Base-by-base conservation (phyloP, 2,888 invertebrate species). In the Luffia ferchaultella region DNA sequence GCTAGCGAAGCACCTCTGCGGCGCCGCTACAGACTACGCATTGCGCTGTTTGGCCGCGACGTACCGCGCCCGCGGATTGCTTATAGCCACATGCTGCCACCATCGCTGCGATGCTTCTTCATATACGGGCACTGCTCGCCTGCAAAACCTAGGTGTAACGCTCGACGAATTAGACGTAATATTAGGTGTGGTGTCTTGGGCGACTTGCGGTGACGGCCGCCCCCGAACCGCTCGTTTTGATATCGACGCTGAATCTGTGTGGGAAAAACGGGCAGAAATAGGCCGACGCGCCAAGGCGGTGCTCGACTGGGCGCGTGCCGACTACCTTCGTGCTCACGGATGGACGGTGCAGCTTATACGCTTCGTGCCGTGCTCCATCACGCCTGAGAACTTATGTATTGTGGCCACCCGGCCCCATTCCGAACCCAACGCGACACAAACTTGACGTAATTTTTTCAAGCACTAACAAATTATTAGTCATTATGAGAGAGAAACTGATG, bases 31-130 rank as follows among this genome's bases (percentile, higher is more conserved):
- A 50, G 94, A 94, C 77, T 86, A 91, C 59, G 89, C 93, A 1
- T 66, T 95, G 52, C 86, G 89, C 42, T 93, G 93, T 68, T 64
- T 93, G 54, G 70, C 74, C 20, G 82, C 80, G 44, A 71, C 64
- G 12, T 68, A 53, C 42, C 65, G 52, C 73, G 76, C 62, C 60
- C 86, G 62, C 49, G 93, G 92, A 3, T 65, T 90, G 42, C 78
- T 93, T 50, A 87, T 96, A 66, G 95, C 96, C 1, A 88, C 95
- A 18, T 97, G 97, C 73, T 97, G 97, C 69, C 96, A 96, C 73
- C 96, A 97, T 76, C 88, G 91, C 57, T 95, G 95, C 68, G 30
- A 30, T 12, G 12, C 12, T 12, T 3, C 30, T 30, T 30, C 30
- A 12, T 12, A 7, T 30, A 12, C 30, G 3, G 30, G 30, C 85